Percentiles rank a stretch among this genome's conserved stretches.
These are phyloP conservation scores for Orientallactaga sibirica DNA, from an alignment of 2,797 vertebrate species.

Conservation along the genomic window DNA sequence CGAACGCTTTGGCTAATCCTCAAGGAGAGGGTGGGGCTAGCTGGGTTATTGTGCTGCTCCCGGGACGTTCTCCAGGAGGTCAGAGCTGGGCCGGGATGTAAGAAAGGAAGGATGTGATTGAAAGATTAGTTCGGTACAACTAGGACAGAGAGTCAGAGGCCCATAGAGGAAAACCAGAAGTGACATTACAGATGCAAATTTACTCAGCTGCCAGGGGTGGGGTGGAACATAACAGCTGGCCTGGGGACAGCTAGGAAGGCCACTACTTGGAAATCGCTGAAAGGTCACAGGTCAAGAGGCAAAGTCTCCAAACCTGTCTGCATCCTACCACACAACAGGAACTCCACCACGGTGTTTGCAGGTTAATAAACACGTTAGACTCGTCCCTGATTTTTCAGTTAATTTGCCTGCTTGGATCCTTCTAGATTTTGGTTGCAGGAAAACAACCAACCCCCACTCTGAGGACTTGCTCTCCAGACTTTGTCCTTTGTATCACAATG, in stretches of 20 bases:
- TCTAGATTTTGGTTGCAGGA: constrained; percentile 25
- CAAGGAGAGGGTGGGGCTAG: constrained; percentile 50
- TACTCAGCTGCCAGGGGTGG: neutral
- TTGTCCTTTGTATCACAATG: constrained; percentile 52
- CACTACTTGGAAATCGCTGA: neutral
- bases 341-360: neutral
- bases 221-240: neutral
- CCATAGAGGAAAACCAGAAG: constrained; percentile 22
- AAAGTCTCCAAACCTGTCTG: constrained; percentile 8
- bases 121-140: constrained; percentile 77
- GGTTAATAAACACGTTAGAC: neutral
- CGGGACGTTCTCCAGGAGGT: constrained; percentile 64
- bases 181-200: constrained; percentile 40
- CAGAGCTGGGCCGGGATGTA: constrained; percentile 71
- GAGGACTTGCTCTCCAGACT: constrained; percentile 52
- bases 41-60: constrained; percentile 59
- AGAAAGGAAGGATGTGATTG: constrained; percentile 83
- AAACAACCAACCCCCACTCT: constrained; percentile 40
- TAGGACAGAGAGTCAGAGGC: constrained; percentile 65
- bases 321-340: neutral
- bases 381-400: neutral
- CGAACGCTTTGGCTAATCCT: constrained; percentile 22
- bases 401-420: neutral
- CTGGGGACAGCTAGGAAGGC: neutral
- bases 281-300: neutral